Conservation (phyloP, 1,140 invertebrate genomes). For the Amphibalanus amphitrite region DNA sequence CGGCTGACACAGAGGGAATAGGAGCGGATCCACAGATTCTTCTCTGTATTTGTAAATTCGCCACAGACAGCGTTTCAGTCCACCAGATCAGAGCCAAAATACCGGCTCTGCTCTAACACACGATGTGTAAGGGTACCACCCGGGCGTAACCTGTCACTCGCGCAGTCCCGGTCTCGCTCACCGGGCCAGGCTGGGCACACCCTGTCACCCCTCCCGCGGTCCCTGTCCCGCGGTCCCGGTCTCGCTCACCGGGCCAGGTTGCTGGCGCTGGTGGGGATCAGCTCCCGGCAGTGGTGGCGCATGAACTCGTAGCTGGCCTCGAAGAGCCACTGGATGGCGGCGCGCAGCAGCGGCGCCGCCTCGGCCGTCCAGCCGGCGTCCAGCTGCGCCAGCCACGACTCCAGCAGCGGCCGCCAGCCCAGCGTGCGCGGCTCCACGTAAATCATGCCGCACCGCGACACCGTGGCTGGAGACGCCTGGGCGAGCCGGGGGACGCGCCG, state of each 20-base stretch:
- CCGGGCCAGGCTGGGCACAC: constrained; percentile 29
- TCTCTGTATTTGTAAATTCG: too few relatives aligned
- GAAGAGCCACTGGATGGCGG: constrained; percentile 25
- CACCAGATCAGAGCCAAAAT: too few relatives aligned
- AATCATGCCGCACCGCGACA: constrained; percentile 88
- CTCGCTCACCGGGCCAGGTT: constrained; percentile 33
- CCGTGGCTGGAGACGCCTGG: constrained; percentile 80
- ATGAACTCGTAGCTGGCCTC: constrained; percentile 41
- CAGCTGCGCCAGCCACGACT: constrained; percentile 7
- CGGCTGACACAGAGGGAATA: too few relatives aligned
- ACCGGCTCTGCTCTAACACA: too few relatives aligned
- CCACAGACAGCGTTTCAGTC: too few relatives aligned
- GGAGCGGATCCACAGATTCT: too few relatives aligned
- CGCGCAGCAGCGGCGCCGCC: neutral
- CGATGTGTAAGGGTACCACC: too few relatives aligned
- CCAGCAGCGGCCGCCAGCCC: constrained; percentile 58
- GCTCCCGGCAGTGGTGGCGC: constrained; percentile 33
- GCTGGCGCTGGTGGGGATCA: constrained; percentile 52
- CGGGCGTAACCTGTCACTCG: too few relatives aligned
- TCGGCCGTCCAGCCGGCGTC: neutral
- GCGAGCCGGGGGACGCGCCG: neutral
- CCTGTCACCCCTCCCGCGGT: too few relatives aligned
- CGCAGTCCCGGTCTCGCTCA: too few relatives aligned
- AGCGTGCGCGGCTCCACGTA: constrained; percentile 72
- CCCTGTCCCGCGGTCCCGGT: too few relatives aligned